Percentiles rank a stretch among this genome's conserved stretches.
Conservation (phyloP, 2,888 invertebrate species). For the Agrotis clavis region DNA sequence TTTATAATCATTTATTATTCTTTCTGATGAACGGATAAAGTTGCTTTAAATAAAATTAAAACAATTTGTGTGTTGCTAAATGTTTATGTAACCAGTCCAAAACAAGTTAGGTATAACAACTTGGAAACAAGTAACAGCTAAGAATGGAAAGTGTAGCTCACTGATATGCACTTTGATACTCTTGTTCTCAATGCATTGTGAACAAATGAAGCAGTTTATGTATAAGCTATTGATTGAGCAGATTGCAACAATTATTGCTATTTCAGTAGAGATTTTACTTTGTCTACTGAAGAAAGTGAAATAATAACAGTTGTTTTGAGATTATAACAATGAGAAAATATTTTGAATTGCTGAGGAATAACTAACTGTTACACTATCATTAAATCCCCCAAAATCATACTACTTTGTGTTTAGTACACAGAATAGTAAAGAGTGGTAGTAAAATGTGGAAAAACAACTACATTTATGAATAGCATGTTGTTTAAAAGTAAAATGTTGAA, state of each 20-base stretch:
- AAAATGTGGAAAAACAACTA: no score
- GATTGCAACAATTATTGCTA: slow-evolving; percentile 41
- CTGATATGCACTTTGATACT: slow-evolving; percentile 42
- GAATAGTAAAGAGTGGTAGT: no score
- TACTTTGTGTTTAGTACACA: neutral
- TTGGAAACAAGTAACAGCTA: slow-evolving; percentile 47
- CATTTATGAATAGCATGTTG: neutral
- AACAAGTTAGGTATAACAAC: slow-evolving; percentile 39
- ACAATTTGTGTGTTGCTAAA: slow-evolving; percentile 15
- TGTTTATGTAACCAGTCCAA: slow-evolving; percentile 42
- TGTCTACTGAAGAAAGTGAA: slow-evolving; percentile 25
- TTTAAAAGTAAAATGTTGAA: neutral
- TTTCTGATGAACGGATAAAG: no score
- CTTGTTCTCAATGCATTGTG: slow-evolving; percentile 46
- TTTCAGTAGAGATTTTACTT: slow-evolving; percentile 28
- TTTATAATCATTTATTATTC: neutral
- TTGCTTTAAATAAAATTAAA: slow-evolving; percentile 4
- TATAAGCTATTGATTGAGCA: slow-evolving; percentile 34
- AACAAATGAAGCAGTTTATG: slow-evolving; percentile 26
- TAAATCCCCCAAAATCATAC: slow-evolving; percentile 5
- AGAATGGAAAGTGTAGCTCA: slow-evolving; percentile 55
- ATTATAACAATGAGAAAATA: slow-evolving; percentile 22
- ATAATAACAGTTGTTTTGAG: slow-evolving; percentile 12
- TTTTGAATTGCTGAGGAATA: slow-evolving; percentile 9
- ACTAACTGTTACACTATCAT: slow-evolving; percentile 6